Conservation (phyloP, 2,113 vertebrate species). For the Scartelaos histophorus region DNA sequence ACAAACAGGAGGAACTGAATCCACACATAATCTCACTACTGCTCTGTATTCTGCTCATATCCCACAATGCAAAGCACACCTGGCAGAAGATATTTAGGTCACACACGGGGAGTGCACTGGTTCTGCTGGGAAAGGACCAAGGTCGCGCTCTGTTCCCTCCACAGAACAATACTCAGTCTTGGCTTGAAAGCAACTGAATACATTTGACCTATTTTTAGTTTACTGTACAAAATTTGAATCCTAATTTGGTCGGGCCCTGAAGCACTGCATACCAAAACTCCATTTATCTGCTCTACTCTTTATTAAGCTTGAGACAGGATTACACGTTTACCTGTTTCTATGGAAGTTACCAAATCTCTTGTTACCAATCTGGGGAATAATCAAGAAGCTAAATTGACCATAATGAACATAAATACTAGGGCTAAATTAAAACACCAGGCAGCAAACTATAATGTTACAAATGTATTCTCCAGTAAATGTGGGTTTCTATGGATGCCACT, state of each 20-base stretch:
- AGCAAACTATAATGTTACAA: background rate
- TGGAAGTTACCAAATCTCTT: background rate
- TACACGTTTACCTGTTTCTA: too few relatives aligned
- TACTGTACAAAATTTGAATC: background rate
- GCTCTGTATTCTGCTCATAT: slow-evolving; percentile 6
- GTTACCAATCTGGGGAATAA: background rate
- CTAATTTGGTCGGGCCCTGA: background rate
- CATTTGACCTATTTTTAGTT: background rate
- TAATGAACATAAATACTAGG: background rate
- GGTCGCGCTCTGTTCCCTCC: background rate
- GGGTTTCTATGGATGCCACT: background rate
- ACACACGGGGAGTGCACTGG: background rate
- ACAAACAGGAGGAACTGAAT: too few relatives aligned
- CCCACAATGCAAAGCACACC: slow-evolving; percentile 7
- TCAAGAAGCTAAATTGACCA: background rate
- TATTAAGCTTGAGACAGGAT: too few relatives aligned
- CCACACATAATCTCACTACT: too few relatives aligned
- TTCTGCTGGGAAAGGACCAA: background rate
- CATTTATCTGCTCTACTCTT: too few relatives aligned
- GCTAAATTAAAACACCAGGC: slow-evolving; percentile 3
- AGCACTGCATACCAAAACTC: background rate
- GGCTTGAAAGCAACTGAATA: background rate
- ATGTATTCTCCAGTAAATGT: background rate
- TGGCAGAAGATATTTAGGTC: slow-evolving; percentile 9
- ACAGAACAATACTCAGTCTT: background rate